Conservation (phyloP, 2,888 invertebrate species). For the Melieria picta region DNA sequence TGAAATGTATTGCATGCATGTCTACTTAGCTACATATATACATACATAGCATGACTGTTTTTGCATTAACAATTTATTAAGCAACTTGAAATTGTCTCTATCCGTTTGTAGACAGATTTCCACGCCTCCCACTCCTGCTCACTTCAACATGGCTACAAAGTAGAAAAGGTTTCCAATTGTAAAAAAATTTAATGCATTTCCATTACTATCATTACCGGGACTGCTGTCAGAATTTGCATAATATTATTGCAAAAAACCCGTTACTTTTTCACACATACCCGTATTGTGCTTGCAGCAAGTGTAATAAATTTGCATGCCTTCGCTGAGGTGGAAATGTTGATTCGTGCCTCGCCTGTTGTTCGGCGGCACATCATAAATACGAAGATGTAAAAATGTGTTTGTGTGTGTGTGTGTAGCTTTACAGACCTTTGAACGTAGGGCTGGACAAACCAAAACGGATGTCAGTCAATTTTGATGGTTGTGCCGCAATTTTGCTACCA, state of each 20-base stretch:
- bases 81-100: too few relatives aligned
- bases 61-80: neutral
- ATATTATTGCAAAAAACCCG: too few relatives aligned
- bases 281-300: too few relatives aligned
- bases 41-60: neutral
- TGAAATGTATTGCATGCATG: too few relatives aligned
- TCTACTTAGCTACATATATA: neutral
- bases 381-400: neutral
- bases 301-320: slow-evolving; percentile 20
- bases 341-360: slow-evolving; percentile 3
- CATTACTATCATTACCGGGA: too few relatives aligned
- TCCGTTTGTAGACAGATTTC: too few relatives aligned
- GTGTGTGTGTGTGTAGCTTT: neutral
- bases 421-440: neutral
- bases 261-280: too few relatives aligned
- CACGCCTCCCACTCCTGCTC: too few relatives aligned
- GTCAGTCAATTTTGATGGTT: slow-evolving; percentile 31
- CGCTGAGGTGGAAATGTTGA: slow-evolving; percentile 3
- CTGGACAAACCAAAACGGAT: slow-evolving; percentile 28
- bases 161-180: too few relatives aligned
- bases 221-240: too few relatives aligned
- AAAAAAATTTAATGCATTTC: too few relatives aligned
- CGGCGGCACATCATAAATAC: slow-evolving; percentile 27
- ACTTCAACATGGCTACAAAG: too few relatives aligned
- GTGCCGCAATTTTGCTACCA: slow-evolving; percentile 11